Evolutionary conservation across 30 jellyfish, hydroid and myxozoan species (phyloP).

Genomic region (Cassiopea xamachana): DNA sequence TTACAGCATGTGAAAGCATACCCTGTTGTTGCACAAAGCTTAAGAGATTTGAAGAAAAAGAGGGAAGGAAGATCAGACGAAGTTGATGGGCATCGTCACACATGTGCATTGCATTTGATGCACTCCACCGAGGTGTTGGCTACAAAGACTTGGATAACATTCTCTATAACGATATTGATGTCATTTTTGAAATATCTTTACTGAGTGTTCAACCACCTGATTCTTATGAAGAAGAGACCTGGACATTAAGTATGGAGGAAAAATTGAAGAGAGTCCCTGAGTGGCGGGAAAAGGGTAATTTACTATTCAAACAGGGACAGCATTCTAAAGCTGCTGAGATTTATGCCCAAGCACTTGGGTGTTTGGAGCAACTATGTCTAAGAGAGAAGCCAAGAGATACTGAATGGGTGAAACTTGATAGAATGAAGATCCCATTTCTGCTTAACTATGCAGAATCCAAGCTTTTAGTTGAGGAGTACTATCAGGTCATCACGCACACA

Average conservation of each 20-base stretch:
- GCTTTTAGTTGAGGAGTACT: constrained; percentile 74
- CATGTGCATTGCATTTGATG: constrained; percentile 86
- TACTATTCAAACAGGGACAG: constrained; percentile 77
- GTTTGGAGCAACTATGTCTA: constrained; percentile 83
- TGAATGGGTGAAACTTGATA: constrained; percentile 83
- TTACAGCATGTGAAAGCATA: constrained; percentile 79
- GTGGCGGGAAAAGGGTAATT: constrained; percentile 91
- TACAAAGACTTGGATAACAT: constrained; percentile 85
- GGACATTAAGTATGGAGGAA: constrained; percentile 87
- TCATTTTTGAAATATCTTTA: constrained; percentile 80
- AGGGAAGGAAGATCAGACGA: constrained; percentile 57
- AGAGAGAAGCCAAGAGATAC: constrained; percentile 95
- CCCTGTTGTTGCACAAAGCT: constrained; percentile 94
- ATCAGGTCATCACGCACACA: constrained; percentile 90
- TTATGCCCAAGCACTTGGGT: constrained; percentile 91
- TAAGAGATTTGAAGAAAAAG: constrained; percentile 83
- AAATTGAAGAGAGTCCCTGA: constrained; percentile 74
- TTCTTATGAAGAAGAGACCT: constrained; percentile 80
- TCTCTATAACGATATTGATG: constrained; percentile 61
- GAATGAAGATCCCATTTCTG: constrained; percentile 90
- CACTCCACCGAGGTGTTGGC: constrained; percentile 90
- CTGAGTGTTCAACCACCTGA: constrained; percentile 94
- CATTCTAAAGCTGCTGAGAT: constrained; percentile 82
- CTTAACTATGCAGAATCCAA: constrained; percentile 89
- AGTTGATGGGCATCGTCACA: constrained; percentile 80